Evolutionary conservation across 2,113 vertebrate genomes (phyloP).

Genomic region (Caretta caretta): DNA sequence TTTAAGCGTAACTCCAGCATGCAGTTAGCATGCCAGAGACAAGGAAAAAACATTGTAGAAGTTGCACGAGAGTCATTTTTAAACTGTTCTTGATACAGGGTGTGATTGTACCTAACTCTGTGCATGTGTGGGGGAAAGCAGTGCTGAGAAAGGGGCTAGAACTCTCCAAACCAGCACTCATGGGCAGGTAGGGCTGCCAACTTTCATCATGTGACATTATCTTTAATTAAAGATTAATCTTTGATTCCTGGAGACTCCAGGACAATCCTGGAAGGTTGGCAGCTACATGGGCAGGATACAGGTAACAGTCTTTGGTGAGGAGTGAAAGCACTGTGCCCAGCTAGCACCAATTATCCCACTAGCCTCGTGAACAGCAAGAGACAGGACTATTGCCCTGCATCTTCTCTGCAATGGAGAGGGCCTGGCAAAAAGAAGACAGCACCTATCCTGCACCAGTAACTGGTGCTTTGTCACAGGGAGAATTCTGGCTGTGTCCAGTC

Average conservation of each 20-base stretch:
- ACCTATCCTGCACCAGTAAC: not conserved
- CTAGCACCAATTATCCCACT: not conserved
- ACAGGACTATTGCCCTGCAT: not conserved
- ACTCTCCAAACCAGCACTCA: not conserved
- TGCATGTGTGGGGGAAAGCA: not conserved
- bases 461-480: not conserved
- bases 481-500: rapidly evolving
- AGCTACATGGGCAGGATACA: not conserved
- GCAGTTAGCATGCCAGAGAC: not conserved
- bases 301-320: not conserved
- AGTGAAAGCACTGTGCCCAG: not conserved
- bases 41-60: not conserved
- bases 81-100: not conserved
- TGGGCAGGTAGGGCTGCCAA: too few relatives aligned
- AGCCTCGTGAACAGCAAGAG: not conserved
- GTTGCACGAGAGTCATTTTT: not conserved
- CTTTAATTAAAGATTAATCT: too few relatives aligned
- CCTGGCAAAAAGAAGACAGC: not conserved
- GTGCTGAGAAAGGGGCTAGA: not conserved
- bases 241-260: too few relatives aligned
- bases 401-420: not conserved
- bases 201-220: too few relatives aligned
- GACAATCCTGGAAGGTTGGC: too few relatives aligned
- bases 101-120: not conserved
- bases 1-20: not conserved